Conservation (phyloP, 2,888 invertebrate genomes). For the Monoplex corrugatus region DNA sequence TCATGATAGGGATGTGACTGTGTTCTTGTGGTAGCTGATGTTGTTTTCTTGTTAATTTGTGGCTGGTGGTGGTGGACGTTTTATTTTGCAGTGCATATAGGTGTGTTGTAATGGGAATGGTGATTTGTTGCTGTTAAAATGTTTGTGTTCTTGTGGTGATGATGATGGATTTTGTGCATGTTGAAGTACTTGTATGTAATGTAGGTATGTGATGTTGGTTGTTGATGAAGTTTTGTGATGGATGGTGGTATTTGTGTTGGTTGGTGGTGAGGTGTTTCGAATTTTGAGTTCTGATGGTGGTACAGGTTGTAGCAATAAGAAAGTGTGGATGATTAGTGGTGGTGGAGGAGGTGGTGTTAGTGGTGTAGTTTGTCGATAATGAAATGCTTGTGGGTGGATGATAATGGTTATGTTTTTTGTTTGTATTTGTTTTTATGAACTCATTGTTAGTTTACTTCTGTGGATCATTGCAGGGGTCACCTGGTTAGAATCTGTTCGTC, state of each 20-base stretch:
- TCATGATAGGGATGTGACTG: conserved; percentile 51
- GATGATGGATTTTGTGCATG: background rate
- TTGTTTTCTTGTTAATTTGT: no score
- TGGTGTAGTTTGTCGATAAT: background rate
- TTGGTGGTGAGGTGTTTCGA: background rate
- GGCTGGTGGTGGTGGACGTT: no score
- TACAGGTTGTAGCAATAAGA: no score
- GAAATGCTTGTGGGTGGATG: background rate
- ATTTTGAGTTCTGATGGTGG: background rate
- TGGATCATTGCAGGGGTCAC: no score
- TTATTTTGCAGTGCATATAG: no score
- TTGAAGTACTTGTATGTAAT: background rate
- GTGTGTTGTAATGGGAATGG: no score
- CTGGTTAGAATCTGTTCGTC: background rate
- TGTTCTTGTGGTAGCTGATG: background rate
- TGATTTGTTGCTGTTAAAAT: background rate
- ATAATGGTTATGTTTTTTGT: background rate
- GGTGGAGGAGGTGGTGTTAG: background rate
- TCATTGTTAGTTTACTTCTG: background rate
- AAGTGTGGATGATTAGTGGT: conserved; percentile 1
- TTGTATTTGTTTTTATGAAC: background rate
- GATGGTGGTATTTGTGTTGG: background rate
- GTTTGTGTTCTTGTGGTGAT: conserved; percentile 46
- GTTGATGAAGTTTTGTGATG: background rate
- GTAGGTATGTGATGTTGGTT: background rate